Evolutionary conservation across 2,113 vertebrate genomes (phyloP), one percentile per base, ranked within the genome.

Genomic region (Oenanthe melanoleuca): DNA sequence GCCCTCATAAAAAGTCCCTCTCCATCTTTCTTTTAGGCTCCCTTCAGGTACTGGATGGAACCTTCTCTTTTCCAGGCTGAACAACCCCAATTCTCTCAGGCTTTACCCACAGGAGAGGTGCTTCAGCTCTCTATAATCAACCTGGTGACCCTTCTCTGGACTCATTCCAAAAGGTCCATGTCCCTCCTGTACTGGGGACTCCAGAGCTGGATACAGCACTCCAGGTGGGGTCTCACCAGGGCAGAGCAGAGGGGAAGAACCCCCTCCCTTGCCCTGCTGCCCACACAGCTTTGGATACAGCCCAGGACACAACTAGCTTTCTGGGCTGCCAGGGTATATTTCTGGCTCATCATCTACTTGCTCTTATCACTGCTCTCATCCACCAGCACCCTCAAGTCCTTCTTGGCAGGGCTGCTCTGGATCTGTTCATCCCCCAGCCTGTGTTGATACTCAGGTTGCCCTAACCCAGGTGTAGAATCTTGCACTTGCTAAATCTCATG

Each of bases 241-340:
- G 26, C n/a, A 47, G n/a, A 37, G 49, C 1, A 3, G 14, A 73
- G 40, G 15, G 21, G 31, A 9, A 60, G 45, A 67, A 69, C 33
- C 31, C 14, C 26, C 34, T 50, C 37, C 13, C 33, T 11, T 3
- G 3, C 17, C 53, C 37, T 40, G 28, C 28, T 47, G 73, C 3
- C 16, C 65, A n/a, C 5, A 3, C 11, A 56, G 49, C 40, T 55
- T 47, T 55, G 17, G 56, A 55, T 49, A 24, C 29, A 70, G 49
- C 40, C 49, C 40, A 63, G 65, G n/a, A 63, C 5, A 56, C 5
- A 29, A 5, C 0, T 31, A 16, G 29, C 19, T 24, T 24, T 47
- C n/a, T 61, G 56, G 9, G 56, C 25, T 11, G 23, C 6, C n/a
- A 88, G 57, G 0, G 0, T 7, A 1, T 12, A 9, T 20, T 55